phyloP scores from a whole-genome alignment of 1,140 invertebrate genomes.

The Drosophila micromelanica region DNA sequence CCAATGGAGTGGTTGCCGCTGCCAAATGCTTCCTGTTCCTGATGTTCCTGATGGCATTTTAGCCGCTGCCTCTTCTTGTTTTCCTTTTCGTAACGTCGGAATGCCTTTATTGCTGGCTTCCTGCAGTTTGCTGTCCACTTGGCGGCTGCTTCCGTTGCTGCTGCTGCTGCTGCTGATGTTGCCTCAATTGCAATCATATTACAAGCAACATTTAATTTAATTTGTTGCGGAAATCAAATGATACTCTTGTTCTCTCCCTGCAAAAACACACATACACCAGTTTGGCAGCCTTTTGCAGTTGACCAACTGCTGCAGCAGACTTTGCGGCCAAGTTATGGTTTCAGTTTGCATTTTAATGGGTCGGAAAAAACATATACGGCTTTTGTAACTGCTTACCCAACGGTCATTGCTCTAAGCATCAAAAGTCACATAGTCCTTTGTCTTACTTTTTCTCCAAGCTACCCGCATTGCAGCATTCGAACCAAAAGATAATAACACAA shows the following conservation, averaged over 20 bases:
- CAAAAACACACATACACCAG: constrained; percentile 1
- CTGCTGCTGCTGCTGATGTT: constrained; percentile 9
- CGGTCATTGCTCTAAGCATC: constrained; percentile 35
- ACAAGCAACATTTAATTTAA: constrained; percentile 80
- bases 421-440: constrained; percentile 18
- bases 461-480: constrained; percentile 6
- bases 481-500: too few relatives aligned
- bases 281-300: constrained; percentile 25
- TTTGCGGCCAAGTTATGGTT: constrained; percentile 45
- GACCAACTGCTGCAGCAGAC: constrained; percentile 17
- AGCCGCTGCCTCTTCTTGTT: constrained; percentile 17
- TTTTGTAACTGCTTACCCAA: constrained; percentile 4
- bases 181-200: constrained; percentile 73
- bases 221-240: constrained; percentile 73
- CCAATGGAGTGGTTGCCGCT: neutral
- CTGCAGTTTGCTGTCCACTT: constrained; percentile 73
- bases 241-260: constrained; percentile 22
- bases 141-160: constrained; percentile 35
- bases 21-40: constrained; percentile 66
- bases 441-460: constrained; percentile 14
- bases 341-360: constrained; percentile 52
- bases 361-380: constrained; percentile 46
- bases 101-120: constrained; percentile 66
- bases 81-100: constrained; percentile 23
- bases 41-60: constrained; percentile 29